phyloP scores from a whole-genome alignment of 1,140 invertebrate species.

The Drosophila sucinea region DNA sequence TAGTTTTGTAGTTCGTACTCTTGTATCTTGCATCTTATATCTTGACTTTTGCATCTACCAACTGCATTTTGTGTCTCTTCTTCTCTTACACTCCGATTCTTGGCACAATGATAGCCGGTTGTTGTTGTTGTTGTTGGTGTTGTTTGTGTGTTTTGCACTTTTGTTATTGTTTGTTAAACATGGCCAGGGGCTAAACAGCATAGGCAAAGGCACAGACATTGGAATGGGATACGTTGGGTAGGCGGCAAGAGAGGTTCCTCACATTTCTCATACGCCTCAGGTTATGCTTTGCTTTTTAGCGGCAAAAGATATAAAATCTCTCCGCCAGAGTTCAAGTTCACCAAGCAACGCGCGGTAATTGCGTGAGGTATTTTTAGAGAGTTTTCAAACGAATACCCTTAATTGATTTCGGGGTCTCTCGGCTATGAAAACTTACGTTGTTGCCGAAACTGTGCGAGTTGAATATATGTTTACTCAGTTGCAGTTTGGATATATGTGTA shows the following conservation, averaged over 20 bases:
- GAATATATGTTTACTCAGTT: no score
- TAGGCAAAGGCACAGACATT: not conserved
- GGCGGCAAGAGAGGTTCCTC: not conserved
- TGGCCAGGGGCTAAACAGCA: conserved; percentile 26
- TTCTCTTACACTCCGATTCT: conserved; percentile 17
- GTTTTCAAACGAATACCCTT: conserved; percentile 1
- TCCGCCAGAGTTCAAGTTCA: conserved; percentile 57
- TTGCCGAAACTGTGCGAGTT: no score
- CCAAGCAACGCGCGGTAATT: conserved; percentile 19
- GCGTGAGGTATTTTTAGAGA: conserved; percentile 24
- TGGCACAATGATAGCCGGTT: conserved; percentile 45
- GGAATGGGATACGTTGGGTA: not conserved
- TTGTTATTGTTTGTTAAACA: conserved; percentile 62
- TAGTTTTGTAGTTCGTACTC: conserved; percentile 23
- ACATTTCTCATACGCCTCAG: conserved; percentile 44
- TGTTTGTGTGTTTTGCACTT: conserved; percentile 40
- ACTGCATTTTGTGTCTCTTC: conserved; percentile 38
- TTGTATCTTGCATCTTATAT: conserved; percentile 40
- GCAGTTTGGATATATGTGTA: no score
- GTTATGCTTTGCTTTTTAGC: conserved; percentile 64
- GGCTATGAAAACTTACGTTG: not conserved
- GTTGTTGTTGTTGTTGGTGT: conserved; percentile 23
- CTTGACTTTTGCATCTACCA: conserved; percentile 32
- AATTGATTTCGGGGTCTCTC: not conserved
- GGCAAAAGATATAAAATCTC: conserved; percentile 34